Base-by-base conservation (phyloP, 2,113 vertebrate species). In the Scomber scombrus region DNA sequence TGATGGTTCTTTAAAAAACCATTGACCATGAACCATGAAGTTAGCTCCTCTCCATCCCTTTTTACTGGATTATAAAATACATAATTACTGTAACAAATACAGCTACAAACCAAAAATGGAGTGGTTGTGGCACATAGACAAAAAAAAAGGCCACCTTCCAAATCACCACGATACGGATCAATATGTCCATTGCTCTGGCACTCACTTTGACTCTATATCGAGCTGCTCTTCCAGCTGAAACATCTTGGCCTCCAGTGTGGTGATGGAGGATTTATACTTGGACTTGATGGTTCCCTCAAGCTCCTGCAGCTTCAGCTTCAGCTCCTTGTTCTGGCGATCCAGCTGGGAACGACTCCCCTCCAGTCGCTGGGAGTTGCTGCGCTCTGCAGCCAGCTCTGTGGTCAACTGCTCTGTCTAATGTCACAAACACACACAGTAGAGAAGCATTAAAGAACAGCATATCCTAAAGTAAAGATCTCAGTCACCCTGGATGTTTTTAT, bases 271-370 rank as follows among this genome's bases (percentile, higher is more conserved):
- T 89, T 99, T 99, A 92, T 95, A 98, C 85, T 98, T 99, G 63
- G 96, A 96, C 94, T 97, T 98, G 3, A 99, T 94, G 0, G 94
- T 77, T 0, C 90, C 88, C 86, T 99, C 98, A 78, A 98, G 94
- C 90, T 99, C 98, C 93, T 98, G 97, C 85, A 97, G 94, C 86
- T 98, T 99, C 64, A 95, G 89, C 82, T 97, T 98, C 60, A 98
- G 92, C 86, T 99, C 98, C 90, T 99, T 99, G 93, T 97, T 98
- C 94, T 98, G 97, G 54, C 97, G 96, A 71, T 99, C 97, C 61
- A 97, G 82, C 91, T 99, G 98, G 72, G 97, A 95, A 66, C 97
- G 95, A 9, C 95, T 86, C 0, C 97, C 98, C 92, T 99, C 98
- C 18, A 98, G 95, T 75, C 95, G 96, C 94, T 97, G 97, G 0